Evolutionary conservation across 1,140 invertebrate genomes (phyloP), one percentile per base, ranked within the genome.

Genomic region (Hycleus phaleratus): DNA sequence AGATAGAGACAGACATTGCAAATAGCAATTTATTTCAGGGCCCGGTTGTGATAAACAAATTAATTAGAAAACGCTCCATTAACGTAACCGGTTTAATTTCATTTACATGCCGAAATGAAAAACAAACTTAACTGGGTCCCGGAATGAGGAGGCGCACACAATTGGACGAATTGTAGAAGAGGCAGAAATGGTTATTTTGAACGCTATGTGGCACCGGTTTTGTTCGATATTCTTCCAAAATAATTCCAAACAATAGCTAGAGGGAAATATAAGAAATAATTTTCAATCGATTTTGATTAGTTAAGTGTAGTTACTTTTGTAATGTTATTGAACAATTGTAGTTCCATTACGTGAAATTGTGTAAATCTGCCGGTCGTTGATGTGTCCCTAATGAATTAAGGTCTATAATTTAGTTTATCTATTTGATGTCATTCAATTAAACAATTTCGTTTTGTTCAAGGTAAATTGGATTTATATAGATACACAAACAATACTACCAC

Each of bases 241-340:
- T 5, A 3, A 42, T n/a, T 4, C 40, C 1, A 1, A 18, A 18
- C 18, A 18, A n/a, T 49, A 46, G 43, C 62, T 56, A 48, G 48
- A 56, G 48, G 38, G 46, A 61, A 63, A 60, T 65, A 65, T 67
- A 63, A 67, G 66, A 61, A 59, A 65, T 59, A 67, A 65, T 67
- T 59, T 50, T 55, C 55, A 61, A 70, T 70, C 66, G 68, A 70
- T 70, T 70, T 67, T 70, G 18, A 70, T 70, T 70, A 68, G 68
- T 67, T 70, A 70, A 70, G 67, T 63, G 64, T 66, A 67, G 63
- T 66, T 68, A 70, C 65, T 70, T 68, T 68, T 65, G 68, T 70
- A 70, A 70, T 70, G 65, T 68, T 67, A 64, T 68, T 65, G 66
- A 67, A 68, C 65, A 70, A 63, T 62, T 68, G 64, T 68, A 70